Percentiles rank a stretch among this genome's conserved stretches.
These are phyloP conservation scores for Nanorana parkeri DNA, from an alignment of 2,113 vertebrate species.

Conservation along the genomic window DNA sequence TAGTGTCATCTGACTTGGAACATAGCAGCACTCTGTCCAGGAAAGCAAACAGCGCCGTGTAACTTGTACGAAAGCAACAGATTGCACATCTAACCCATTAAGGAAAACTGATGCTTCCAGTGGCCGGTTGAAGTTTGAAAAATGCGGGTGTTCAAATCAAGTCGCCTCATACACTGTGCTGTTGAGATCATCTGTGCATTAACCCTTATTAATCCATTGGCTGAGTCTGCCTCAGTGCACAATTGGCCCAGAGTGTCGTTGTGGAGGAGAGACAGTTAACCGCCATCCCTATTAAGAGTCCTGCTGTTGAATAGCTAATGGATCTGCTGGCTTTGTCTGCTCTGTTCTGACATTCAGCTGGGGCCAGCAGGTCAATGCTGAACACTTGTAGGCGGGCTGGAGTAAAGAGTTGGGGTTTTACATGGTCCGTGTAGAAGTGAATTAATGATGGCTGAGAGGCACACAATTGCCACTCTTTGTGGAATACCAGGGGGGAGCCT, in stretches of 20 bases:
- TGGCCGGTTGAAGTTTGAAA: conserved; percentile 30
- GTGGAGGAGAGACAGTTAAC: conserved; percentile 30
- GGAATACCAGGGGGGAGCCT: conserved; percentile 24
- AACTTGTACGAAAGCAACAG: not conserved
- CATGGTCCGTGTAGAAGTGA: not conserved
- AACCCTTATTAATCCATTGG: not conserved
- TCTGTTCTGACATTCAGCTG: conserved; percentile 50
- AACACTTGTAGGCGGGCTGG: conserved; percentile 21
- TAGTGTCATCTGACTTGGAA: not conserved
- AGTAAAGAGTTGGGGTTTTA: conserved; percentile 28
- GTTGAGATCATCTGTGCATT: not conserved
- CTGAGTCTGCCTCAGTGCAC: not conserved
- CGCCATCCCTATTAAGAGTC: conserved; percentile 11
- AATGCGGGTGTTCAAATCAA: not conserved
- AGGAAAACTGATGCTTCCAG: not conserved
- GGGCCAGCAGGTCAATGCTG: conserved; percentile 42
- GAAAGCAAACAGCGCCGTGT: not conserved
- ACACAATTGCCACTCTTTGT: conserved; percentile 39
- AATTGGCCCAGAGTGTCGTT: not conserved
- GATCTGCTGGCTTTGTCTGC: conserved; percentile 13
- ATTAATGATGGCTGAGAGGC: not conserved
- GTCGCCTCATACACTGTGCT: not conserved
- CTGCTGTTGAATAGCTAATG: conserved; percentile 42
- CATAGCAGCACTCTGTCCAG: not conserved
- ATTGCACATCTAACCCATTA: not conserved